phyloP scores from a whole-genome alignment of 2,797 vertebrate genomes.

The Sternotherus odoratus region DNA sequence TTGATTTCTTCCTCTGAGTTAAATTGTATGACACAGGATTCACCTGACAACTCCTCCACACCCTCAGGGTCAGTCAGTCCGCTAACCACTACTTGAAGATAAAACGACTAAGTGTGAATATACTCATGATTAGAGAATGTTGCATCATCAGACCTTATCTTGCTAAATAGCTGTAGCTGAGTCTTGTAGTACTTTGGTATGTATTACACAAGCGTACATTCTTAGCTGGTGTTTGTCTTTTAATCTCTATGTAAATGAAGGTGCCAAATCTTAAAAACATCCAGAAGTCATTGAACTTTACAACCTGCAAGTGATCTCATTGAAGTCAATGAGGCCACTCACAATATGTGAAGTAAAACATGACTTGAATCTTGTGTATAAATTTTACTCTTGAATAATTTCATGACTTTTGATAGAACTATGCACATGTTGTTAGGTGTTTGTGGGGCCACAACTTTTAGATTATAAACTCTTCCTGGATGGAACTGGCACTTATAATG shows the following conservation, averaged over 20 bases:
- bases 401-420: not conserved
- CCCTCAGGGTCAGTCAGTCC: not conserved
- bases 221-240: not conserved
- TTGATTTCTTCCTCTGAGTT: not conserved
- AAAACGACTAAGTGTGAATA: not conserved
- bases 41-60: not conserved
- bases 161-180: not conserved
- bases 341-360: not conserved
- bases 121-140: not conserved
- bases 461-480: not conserved
- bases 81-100: not conserved
- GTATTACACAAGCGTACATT: fast-evolving
- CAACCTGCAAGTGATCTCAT: not conserved
- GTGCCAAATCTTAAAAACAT: not conserved
- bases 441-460: not conserved
- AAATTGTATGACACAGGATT: not conserved
- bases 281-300: not conserved
- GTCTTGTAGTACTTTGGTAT: not conserved
- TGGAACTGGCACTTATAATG: not conserved
- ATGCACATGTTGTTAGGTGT: not conserved
- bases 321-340: no score
- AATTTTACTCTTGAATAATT: not conserved
- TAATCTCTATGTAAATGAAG: not conserved
- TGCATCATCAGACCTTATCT: not conserved
- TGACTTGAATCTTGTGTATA: not conserved